Evolutionary conservation across 92 coral and sea anemone genomes (phyloP).

Genomic region (Zoanthus solanderi): DNA sequence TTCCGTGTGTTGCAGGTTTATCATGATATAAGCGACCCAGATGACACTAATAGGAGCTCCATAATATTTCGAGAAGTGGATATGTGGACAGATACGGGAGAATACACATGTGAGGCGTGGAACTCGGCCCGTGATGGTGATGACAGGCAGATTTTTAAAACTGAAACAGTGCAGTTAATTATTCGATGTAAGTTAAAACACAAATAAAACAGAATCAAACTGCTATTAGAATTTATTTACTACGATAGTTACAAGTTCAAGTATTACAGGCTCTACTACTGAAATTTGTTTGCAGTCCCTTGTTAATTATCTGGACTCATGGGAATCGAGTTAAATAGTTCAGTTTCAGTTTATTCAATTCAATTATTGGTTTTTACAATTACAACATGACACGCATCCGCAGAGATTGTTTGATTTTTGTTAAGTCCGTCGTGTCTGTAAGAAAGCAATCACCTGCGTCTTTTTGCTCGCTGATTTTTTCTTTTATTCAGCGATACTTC

Average conservation of each 20-base stretch:
- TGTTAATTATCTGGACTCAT: too few relatives aligned
- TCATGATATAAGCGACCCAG: not conserved
- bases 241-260: not conserved
- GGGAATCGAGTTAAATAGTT: too few relatives aligned
- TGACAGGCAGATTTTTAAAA: slow-evolving; percentile 4
- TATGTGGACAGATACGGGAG: slow-evolving; percentile 37
- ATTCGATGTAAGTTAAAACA: slow-evolving; percentile 27
- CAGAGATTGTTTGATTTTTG: too few relatives aligned
- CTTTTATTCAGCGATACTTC: too few relatives aligned
- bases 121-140: slow-evolving; percentile 38
- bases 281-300: too few relatives aligned
- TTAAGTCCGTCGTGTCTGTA: too few relatives aligned
- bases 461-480: too few relatives aligned
- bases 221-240: not conserved
- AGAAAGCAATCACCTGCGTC: too few relatives aligned
- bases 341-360: too few relatives aligned
- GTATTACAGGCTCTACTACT: not conserved
- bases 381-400: too few relatives aligned
- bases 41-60: slow-evolving; percentile 23
- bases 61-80: not conserved
- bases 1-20: slow-evolving; percentile 1
- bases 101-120: slow-evolving; percentile 38
- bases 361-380: too few relatives aligned
- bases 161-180: not conserved
- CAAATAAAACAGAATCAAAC: not conserved